These are phyloP conservation scores for Drosophila mimetica DNA, from an alignment of 2,888 invertebrate species.

Conservation along the genomic window DNA sequence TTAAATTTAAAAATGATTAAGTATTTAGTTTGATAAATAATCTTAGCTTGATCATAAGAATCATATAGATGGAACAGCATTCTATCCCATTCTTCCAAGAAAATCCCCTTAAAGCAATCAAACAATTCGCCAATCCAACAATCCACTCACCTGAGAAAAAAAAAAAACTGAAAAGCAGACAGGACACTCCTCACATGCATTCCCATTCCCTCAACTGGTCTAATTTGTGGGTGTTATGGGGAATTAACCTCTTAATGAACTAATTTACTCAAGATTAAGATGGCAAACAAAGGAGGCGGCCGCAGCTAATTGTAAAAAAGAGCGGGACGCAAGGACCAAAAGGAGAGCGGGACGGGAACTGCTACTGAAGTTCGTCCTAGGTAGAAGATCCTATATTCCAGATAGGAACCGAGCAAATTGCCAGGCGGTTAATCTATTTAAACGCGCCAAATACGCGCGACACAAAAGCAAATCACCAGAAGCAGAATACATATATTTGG, in stretches of 20 bases:
- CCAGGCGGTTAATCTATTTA: slow-evolving; percentile 85
- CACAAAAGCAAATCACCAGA: slow-evolving; percentile 64
- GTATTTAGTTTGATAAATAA: too few species aligned
- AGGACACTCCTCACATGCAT: slow-evolving; percentile 12
- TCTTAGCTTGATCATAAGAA: too few species aligned
- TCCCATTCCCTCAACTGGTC: slow-evolving; percentile 18
- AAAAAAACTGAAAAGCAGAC: slow-evolving; percentile 1
- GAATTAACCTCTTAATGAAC: slow-evolving; percentile 85
- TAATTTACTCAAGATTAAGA: slow-evolving; percentile 84
- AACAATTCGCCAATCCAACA: slow-evolving; percentile 20
- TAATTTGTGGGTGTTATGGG: slow-evolving; percentile 83
- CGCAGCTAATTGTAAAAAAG: slow-evolving; percentile 65
- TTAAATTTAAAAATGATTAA: too few species aligned
- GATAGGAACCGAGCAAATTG: slow-evolving; percentile 81
- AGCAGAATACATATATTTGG: slow-evolving; percentile 43
- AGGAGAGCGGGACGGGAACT: slow-evolving; percentile 7
- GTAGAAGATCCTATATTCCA: slow-evolving; percentile 48
- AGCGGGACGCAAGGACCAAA: slow-evolving; percentile 8
- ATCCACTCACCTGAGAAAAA: slow-evolving; percentile 17
- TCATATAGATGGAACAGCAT: too few species aligned
- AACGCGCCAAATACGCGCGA: slow-evolving; percentile 82
- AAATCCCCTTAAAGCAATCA: slow-evolving; percentile 22
- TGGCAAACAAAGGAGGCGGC: slow-evolving; percentile 66
- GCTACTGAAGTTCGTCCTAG: slow-evolving; percentile 39
- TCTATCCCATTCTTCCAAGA: too few species aligned